Percentiles rank a stretch among this genome's conserved stretches.
Evolutionary conservation across 1,140 invertebrate genomes (phyloP).

Genomic region (Drosophila burlai): DNA sequence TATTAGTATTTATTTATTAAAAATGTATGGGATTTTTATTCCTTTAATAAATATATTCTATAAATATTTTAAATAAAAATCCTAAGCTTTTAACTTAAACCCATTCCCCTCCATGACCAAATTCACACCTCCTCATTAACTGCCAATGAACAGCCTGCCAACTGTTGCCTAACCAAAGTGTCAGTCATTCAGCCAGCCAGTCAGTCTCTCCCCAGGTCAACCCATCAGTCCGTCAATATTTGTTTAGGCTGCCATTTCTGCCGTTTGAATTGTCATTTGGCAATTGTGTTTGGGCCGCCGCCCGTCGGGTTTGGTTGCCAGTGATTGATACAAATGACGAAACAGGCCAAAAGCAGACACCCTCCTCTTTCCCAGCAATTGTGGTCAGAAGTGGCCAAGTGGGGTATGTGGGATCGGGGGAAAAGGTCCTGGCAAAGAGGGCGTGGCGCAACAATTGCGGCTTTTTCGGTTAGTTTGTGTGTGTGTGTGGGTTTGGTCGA

Average conservation of each 20-base stretch:
- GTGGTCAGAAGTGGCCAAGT: constrained; percentile 51
- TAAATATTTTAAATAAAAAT: not conserved
- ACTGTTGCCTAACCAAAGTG: constrained; percentile 57
- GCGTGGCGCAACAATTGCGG: constrained; percentile 67
- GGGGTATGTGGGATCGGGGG: not conserved
- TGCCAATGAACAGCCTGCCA: constrained; percentile 49
- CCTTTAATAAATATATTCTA: not conserved
- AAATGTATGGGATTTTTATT: not conserved
- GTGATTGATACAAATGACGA: constrained; percentile 75
- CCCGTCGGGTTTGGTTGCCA: constrained; percentile 37
- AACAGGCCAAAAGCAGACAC: constrained; percentile 12
- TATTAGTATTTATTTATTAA: no score
- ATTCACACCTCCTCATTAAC: constrained; percentile 11
- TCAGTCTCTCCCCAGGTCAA: constrained; percentile 14
- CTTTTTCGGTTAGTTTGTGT: constrained; percentile 73
- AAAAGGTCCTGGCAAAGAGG: not conserved
- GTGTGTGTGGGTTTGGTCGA: constrained; percentile 50
- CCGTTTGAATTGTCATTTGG: constrained; percentile 74
- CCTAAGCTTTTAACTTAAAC: not conserved
- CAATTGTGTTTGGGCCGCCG: constrained; percentile 59
- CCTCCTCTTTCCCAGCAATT: constrained; percentile 44
- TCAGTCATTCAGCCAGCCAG: not conserved
- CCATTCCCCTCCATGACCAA: not conserved
- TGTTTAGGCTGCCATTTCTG: constrained; percentile 62
- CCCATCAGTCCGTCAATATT: constrained; percentile 65